These are phyloP conservation scores for Macaria notata DNA, from an alignment of 2,888 invertebrate species.

Conservation along the genomic window DNA sequence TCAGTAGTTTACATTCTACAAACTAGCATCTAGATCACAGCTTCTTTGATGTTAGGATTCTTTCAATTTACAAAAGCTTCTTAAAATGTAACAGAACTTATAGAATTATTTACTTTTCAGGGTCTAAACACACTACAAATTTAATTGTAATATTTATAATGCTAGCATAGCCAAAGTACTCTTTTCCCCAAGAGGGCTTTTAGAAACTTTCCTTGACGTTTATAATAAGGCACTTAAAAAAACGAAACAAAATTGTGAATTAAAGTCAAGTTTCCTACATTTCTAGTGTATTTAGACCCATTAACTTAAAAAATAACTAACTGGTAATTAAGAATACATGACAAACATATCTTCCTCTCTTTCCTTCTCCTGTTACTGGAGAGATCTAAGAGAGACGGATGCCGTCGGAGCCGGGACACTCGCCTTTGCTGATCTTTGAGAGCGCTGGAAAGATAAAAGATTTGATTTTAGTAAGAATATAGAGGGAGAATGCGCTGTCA, in stretches of 20 bases:
- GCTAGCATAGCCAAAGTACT: no score
- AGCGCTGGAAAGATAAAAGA: conserved; percentile 73
- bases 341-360: neutral
- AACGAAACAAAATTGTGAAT: no score
- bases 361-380: neutral
- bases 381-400: conserved; percentile 79
- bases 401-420: conserved; percentile 84
- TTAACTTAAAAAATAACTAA: no score
- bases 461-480: neutral
- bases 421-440: conserved; percentile 82
- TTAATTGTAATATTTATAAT: no score
- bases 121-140: neutral
- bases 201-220: no score
- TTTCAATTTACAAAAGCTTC: conserved; percentile 27
- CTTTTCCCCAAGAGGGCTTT: no score
- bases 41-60: conserved; percentile 48
- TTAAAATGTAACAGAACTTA: conserved; percentile 6
- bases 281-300: no score
- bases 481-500: no score
- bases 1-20: conserved; percentile 2
- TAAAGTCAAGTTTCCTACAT: no score
- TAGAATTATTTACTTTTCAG: neutral
- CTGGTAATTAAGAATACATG: neutral
- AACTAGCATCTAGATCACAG: conserved; percentile 49
- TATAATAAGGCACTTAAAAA: no score